Percentiles rank a stretch among this genome's conserved stretches.
Conservation (phyloP, 1,140 invertebrate genomes). For the Cotesia chilonis region DNA sequence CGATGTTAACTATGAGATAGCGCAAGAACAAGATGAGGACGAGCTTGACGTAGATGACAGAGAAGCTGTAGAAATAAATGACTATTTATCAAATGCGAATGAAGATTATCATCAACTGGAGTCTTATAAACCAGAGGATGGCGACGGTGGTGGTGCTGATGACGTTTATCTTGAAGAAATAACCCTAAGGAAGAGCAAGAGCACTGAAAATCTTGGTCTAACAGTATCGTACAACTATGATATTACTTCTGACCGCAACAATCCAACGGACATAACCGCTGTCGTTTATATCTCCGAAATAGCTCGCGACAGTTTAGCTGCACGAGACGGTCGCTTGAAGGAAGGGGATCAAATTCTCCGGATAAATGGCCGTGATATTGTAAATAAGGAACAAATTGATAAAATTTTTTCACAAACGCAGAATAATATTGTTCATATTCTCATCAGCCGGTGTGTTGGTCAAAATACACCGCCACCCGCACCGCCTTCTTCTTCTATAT, state of each 20-base stretch:
- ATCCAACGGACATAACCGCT: conserved; percentile 49
- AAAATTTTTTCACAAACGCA: conserved; percentile 67
- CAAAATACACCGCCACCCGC: conserved; percentile 44
- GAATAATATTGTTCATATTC: conserved; percentile 65
- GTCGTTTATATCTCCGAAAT: conserved; percentile 80
- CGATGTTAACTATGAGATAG: conserved; percentile 64
- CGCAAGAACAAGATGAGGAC: conserved; percentile 21
- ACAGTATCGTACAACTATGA: conserved; percentile 75
- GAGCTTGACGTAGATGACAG: conserved; percentile 23
- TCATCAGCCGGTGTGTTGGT: conserved; percentile 66
- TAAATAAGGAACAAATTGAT: conserved; percentile 69
- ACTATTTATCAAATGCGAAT: conserved; percentile 28
- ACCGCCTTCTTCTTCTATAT: conserved; percentile 16
- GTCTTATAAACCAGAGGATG: conserved; percentile 24
- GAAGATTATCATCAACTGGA: conserved; percentile 16
- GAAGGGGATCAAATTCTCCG: conserved; percentile 81
- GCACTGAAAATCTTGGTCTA: conserved; percentile 73
- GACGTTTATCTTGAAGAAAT: conserved; percentile 65
- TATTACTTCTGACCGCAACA: conserved; percentile 58
- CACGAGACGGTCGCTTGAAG: conserved; percentile 72
- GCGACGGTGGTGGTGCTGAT: no score
- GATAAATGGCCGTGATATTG: conserved; percentile 70
- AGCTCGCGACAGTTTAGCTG: conserved; percentile 74
- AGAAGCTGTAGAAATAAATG: conserved; percentile 30
- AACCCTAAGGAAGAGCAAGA: conserved; percentile 68